Percentiles rank a stretch among this genome's conserved stretches.
These are phyloP conservation scores for Cyphomyrus discorhynchus DNA, from an alignment of 2,113 vertebrate genomes.

Conservation along the genomic window DNA sequence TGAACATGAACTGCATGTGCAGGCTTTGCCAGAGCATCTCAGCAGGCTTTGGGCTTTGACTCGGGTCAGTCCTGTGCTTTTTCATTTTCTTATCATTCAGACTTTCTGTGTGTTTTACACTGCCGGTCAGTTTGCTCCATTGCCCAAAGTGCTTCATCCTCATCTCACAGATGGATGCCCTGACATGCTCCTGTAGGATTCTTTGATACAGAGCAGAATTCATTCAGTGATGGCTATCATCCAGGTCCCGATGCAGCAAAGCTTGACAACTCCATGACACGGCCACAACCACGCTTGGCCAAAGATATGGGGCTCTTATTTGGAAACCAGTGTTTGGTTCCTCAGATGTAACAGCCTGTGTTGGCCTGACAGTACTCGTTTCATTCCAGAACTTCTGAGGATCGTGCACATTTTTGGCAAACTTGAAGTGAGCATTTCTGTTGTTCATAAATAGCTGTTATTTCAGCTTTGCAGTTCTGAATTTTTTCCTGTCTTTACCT, in stretches of 20 bases:
- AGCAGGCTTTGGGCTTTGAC: neutral
- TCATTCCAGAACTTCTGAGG: neutral
- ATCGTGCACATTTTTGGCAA: neutral
- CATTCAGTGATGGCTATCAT: neutral
- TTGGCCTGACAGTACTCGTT: neutral
- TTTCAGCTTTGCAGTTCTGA: neutral
- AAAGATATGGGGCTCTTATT: neutral
- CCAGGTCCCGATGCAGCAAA: neutral
- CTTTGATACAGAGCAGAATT: neutral
- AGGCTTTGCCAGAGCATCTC: neutral
- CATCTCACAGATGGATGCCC: neutral
- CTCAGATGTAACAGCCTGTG: neutral
- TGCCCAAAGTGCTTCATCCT: neutral
- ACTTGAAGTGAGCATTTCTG: neutral
- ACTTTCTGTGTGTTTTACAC: neutral
- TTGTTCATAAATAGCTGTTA: neutral
- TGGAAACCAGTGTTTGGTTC: neutral
- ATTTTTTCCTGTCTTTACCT: neutral
- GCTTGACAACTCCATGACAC: neutral
- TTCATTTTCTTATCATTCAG: neutral
- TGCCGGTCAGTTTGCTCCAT: neutral
- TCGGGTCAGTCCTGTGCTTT: neutral
- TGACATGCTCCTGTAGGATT: neutral
- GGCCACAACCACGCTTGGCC: neutral
- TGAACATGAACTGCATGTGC: neutral